Evolutionary conservation across 1,140 invertebrate genomes (phyloP).

Genomic region (Neuroterus valhalla): DNA sequence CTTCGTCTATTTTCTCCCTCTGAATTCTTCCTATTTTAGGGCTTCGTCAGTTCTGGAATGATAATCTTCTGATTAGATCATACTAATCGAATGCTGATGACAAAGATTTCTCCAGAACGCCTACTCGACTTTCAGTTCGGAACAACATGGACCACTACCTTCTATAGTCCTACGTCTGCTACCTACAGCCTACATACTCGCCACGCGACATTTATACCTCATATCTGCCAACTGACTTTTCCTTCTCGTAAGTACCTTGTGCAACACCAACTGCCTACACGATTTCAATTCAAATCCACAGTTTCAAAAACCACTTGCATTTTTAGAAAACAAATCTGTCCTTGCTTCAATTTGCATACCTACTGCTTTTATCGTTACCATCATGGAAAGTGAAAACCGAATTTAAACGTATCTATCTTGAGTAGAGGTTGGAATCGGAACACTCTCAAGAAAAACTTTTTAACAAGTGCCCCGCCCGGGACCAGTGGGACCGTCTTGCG

Average conservation of each 20-base stretch:
- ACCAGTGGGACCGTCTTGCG: too few species aligned
- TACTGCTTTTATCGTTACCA: too few species aligned
- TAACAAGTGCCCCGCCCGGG: too few species aligned
- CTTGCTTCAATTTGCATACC: not conserved
- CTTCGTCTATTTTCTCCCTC: too few species aligned
- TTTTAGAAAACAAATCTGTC: not conserved
- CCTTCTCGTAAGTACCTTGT: conserved; percentile 5
- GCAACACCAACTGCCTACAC: not conserved
- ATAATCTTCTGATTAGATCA: not conserved
- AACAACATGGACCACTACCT: conserved; percentile 45
- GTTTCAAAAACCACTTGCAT: not conserved
- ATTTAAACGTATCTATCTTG: too few species aligned
- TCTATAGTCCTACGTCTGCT: conserved; percentile 51
- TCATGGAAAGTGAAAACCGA: too few species aligned
- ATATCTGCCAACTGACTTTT: conserved; percentile 23
- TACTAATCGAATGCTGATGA: conserved; percentile 14
- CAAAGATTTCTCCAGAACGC: conserved; percentile 40
- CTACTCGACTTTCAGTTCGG: conserved; percentile 26
- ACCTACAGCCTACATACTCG: conserved; percentile 58
- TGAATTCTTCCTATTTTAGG: not conserved
- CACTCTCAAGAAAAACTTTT: not conserved
- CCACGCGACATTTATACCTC: conserved; percentile 52
- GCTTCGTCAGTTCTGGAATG: not conserved
- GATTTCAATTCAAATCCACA: not conserved
- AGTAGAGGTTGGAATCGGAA: too few species aligned